A percentile compares a stretch with the other conserved stretches of the same genome.
These are phyloP conservation scores for Drosophila koepferae DNA, from an alignment of 2,888 invertebrate genomes.

Conservation along the genomic window DNA sequence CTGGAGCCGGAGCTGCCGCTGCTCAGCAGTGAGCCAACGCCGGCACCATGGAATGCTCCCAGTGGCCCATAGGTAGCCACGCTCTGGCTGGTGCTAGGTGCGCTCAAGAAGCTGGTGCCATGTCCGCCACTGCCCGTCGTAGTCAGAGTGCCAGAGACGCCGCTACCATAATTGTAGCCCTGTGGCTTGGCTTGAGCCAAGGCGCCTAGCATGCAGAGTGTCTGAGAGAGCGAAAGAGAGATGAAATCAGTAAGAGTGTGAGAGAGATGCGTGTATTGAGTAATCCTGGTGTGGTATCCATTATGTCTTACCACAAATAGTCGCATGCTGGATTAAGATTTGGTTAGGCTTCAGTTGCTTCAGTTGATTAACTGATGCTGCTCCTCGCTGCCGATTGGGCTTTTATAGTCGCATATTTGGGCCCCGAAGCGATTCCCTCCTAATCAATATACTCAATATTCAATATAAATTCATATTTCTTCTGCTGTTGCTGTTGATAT, in stretches of 20 bases:
- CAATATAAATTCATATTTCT: slow-evolving; percentile 36
- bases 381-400: slow-evolving; percentile 52
- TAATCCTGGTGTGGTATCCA: slow-evolving; percentile 44
- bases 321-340: slow-evolving; percentile 67
- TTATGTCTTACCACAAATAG: slow-evolving; percentile 74
- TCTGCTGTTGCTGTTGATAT: slow-evolving; percentile 1
- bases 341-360: slow-evolving; percentile 59
- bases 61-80: slow-evolving; percentile 68
- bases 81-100: slow-evolving; percentile 53
- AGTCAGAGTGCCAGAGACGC: slow-evolving; percentile 66
- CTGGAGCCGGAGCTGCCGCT: slow-evolving; percentile 14
- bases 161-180: slow-evolving; percentile 78
- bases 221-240: slow-evolving; percentile 44
- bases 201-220: slow-evolving; percentile 65
- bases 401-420: slow-evolving; percentile 72
- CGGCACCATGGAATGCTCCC: slow-evolving; percentile 61
- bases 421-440: slow-evolving; percentile 54
- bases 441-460: slow-evolving; percentile 45
- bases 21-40: slow-evolving; percentile 61
- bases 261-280: not conserved
- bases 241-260: not conserved
- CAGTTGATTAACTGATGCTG: slow-evolving; percentile 69
- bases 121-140: slow-evolving; percentile 15
- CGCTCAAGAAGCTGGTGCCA: slow-evolving; percentile 31
- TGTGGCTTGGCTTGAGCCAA: slow-evolving; percentile 77